These are phyloP conservation scores for Tachystola acroxantha DNA, from an alignment of 2,888 invertebrate species.

Conservation along the genomic window DNA sequence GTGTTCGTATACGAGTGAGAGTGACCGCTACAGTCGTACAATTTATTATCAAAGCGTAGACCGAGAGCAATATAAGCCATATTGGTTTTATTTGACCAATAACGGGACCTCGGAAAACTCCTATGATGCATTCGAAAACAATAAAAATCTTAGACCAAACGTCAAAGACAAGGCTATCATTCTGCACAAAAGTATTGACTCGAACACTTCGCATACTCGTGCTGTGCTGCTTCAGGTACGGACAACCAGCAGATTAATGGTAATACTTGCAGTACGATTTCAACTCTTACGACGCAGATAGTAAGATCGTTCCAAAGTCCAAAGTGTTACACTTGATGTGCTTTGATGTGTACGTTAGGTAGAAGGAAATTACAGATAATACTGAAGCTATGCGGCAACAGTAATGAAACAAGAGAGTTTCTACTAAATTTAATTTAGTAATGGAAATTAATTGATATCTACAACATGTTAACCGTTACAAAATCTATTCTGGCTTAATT, in stretches of 20 bases:
- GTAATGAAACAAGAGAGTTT: too few species aligned
- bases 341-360: too few species aligned
- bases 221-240: neutral
- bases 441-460: too few species aligned
- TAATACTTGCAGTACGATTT: too few species aligned
- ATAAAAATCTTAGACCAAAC: constrained; percentile 16
- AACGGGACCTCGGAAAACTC: constrained; percentile 17
- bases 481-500: too few species aligned
- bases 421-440: too few species aligned
- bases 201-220: neutral
- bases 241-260: too few species aligned
- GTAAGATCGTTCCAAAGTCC: too few species aligned
- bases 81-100: constrained; percentile 9
- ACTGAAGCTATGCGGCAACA: too few species aligned
- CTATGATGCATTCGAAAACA: constrained; percentile 10
- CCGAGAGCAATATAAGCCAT: constrained; percentile 1
- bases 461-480: too few species aligned
- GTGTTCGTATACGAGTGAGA: neutral
- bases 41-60: neutral
- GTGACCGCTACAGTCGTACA: neutral
- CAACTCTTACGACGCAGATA: too few species aligned
- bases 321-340: too few species aligned
- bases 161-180: constrained; percentile 5
- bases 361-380: neutral
- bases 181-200: neutral